Conservation (phyloP, 2,888 invertebrate genomes). For the Dicyrtoma fusca region DNA sequence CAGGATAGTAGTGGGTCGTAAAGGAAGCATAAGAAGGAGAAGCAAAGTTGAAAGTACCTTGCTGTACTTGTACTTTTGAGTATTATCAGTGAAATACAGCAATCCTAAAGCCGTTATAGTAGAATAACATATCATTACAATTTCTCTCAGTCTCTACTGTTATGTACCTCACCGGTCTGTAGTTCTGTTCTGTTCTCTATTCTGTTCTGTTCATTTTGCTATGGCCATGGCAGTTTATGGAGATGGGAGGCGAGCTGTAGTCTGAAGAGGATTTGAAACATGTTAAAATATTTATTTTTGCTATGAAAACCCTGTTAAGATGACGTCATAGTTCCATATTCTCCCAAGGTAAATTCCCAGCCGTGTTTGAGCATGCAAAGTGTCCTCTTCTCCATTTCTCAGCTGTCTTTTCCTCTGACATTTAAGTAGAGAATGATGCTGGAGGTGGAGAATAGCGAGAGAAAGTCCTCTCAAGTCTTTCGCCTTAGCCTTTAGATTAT, state of each 20-base stretch:
- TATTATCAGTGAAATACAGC: slow-evolving; percentile 1
- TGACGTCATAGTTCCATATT: slow-evolving; percentile 1
- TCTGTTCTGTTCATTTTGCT: background rate
- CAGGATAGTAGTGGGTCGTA: too few species aligned
- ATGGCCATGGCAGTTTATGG: background rate
- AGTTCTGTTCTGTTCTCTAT: background rate
- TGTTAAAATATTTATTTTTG: slow-evolving; percentile 24
- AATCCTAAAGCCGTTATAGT: background rate
- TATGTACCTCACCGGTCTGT: background rate
- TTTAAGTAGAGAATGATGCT: slow-evolving; percentile 29
- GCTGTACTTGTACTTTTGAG: background rate
- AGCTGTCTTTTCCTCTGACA: slow-evolving; percentile 45
- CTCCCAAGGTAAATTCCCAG: slow-evolving; percentile 8
- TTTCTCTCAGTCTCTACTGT: slow-evolving; percentile 1
- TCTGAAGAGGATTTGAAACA: slow-evolving; percentile 17
- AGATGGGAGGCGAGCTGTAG: background rate
- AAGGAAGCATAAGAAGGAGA: background rate
- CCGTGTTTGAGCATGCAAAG: slow-evolving; percentile 40
- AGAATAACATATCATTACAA: background rate
- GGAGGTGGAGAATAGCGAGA: slow-evolving; percentile 27
- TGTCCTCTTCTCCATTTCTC: slow-evolving; percentile 50
- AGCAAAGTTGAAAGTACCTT: background rate
- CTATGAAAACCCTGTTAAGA: slow-evolving; percentile 1
- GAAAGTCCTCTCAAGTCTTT: slow-evolving; percentile 6
- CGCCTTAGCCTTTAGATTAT: too few species aligned